phyloP scores from a whole-genome alignment of 2,113 vertebrate genomes.

The Corythoichthys haematopterus region DNA sequence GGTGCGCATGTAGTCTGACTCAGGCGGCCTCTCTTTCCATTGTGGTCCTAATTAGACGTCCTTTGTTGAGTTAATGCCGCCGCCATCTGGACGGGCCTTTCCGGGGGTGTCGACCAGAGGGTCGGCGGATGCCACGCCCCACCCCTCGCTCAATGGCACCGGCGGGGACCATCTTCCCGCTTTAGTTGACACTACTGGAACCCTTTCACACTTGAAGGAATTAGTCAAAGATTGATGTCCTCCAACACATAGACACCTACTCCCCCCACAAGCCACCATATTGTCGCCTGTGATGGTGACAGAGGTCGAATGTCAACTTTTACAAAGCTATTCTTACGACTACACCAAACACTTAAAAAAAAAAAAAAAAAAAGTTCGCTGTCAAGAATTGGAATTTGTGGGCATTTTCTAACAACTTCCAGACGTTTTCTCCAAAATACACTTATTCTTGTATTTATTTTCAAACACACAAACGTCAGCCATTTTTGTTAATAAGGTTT shows the following conservation, averaged over 20 bases:
- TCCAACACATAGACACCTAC: conserved; percentile 6
- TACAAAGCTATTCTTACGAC: neutral
- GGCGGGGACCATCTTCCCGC: conserved; percentile 52
- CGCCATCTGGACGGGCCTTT: conserved; percentile 73
- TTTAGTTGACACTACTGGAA: conserved; percentile 64
- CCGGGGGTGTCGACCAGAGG: conserved; percentile 30
- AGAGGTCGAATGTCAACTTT: neutral
- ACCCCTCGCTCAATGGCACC: conserved; percentile 54
- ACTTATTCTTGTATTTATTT: neutral
- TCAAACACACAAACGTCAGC: conserved; percentile 19
- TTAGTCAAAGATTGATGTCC: conserved; percentile 77
- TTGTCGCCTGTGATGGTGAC: conserved; percentile 15
- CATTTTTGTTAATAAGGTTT: conserved; percentile 50
- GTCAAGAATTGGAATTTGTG: too few relatives aligned
- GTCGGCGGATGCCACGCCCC: conserved; percentile 13
- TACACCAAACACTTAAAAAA: neutral
- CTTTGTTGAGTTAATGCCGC: conserved; percentile 75
- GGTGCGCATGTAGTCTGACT: conserved; percentile 56
- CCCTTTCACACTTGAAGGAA: conserved; percentile 78
- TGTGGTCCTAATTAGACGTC: conserved; percentile 77
- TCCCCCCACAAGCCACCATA: conserved; percentile 22
- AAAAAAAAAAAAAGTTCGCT: neutral
- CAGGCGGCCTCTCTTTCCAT: conserved; percentile 53
- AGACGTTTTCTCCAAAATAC: neutral
- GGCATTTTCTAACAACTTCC: too few relatives aligned